Evolutionary conservation across 2,888 invertebrate genomes (phyloP).

Genomic region (Chaetogeoica ovagalla): DNA sequence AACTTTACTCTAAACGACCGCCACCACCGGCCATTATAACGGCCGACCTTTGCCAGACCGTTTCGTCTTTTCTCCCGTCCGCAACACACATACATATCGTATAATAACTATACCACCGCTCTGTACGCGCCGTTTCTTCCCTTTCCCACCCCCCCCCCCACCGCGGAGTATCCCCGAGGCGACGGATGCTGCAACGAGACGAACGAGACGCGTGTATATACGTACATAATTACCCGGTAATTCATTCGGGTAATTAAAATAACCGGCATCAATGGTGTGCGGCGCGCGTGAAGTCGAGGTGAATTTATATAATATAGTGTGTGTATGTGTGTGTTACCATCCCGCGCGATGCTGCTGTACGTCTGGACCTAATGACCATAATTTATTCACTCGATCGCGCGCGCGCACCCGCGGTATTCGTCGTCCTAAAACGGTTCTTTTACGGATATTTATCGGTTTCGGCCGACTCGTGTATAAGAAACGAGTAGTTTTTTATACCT

Average conservation of each 20-base stretch:
- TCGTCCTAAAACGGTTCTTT: no score
- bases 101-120: no score
- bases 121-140: not conserved
- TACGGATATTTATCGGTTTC: not conserved
- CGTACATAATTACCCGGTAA: conserved; percentile 35
- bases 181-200: not conserved
- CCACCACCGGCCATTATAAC: conserved; percentile 31
- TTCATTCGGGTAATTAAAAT: conserved; percentile 47
- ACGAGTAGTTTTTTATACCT: no score
- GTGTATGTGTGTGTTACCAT: not conserved
- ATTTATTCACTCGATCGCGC: conserved; percentile 36
- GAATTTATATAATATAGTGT: no score
- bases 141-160: not conserved
- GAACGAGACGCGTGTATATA: no score
- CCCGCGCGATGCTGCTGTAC: not conserved
- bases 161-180: no score
- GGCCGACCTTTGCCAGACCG: conserved; percentile 1
- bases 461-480: no score
- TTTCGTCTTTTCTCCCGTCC: not conserved
- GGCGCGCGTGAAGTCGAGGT: no score
- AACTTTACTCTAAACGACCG: conserved; percentile 50
- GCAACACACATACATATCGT: not conserved
- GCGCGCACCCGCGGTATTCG: not conserved
- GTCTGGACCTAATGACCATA: conserved; percentile 14
- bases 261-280: conserved; percentile 9